phyloP scores from a whole-genome alignment of 2,888 invertebrate genomes.

The Acleris cristana region DNA sequence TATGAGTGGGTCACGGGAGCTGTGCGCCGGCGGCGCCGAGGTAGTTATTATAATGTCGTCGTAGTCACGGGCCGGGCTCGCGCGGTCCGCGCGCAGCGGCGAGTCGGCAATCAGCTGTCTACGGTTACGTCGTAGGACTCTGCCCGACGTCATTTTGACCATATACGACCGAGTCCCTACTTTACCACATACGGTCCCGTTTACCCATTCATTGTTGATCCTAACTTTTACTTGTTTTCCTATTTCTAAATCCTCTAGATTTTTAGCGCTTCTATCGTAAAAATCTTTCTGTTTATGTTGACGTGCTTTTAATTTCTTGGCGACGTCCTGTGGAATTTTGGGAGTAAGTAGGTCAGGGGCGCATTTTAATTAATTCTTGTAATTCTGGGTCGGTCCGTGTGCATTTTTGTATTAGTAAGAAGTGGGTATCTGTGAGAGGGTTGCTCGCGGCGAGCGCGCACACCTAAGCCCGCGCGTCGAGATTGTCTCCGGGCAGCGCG shows the following conservation, averaged over 20 bases:
- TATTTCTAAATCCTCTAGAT: neutral
- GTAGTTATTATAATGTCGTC: too few relatives aligned
- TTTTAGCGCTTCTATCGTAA: slow-evolving; percentile 3
- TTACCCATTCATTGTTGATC: neutral
- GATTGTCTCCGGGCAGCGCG: neutral
- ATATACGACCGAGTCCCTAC: slow-evolving; percentile 6
- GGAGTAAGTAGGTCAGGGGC: neutral
- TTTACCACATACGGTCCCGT: neutral
- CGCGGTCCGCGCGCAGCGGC: too few relatives aligned
- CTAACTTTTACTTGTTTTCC: slow-evolving; percentile 6
- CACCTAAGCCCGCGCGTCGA: slow-evolving; percentile 13
- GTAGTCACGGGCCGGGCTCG: too few relatives aligned
- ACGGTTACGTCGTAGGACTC: slow-evolving; percentile 1
- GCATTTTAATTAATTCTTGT: slow-evolving; percentile 22
- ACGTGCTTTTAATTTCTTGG: neutral
- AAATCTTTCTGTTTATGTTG: neutral
- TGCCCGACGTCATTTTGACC: slow-evolving; percentile 3
- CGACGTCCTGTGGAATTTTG: neutral
- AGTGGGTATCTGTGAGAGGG: slow-evolving; percentile 18
- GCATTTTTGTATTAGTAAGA: slow-evolving; percentile 25
- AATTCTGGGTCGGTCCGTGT: slow-evolving; percentile 31
- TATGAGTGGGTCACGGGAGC: too few relatives aligned
- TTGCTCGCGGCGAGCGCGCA: slow-evolving; percentile 11
- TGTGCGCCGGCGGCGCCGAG: too few relatives aligned
- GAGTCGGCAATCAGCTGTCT: slow-evolving; percentile 17